phyloP scores from a whole-genome alignment of 2,797 vertebrate species.

The Vultur gryphus region DNA sequence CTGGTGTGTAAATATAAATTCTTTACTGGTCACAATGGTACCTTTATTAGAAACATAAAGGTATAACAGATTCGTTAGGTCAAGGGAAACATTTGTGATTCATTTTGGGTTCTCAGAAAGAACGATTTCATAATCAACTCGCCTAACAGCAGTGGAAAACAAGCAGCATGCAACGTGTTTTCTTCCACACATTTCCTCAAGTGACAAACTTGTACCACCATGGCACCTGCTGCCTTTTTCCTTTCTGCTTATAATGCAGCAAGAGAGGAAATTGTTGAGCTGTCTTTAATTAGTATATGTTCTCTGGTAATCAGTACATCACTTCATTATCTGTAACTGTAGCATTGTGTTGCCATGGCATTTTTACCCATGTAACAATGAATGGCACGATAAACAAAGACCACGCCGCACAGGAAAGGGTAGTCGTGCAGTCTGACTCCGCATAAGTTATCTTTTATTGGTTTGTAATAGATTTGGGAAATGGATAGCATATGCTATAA shows the following conservation, averaged over 20 bases:
- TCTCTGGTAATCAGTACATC: background rate
- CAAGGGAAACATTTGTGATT: background rate
- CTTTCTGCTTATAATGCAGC: background rate
- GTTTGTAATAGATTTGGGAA: background rate
- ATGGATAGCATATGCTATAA: background rate
- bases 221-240: background rate
- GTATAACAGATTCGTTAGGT: accelerated
- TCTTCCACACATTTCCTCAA: background rate
- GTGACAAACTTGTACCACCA: background rate
- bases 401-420: background rate
- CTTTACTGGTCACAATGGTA: background rate
- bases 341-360: background rate
- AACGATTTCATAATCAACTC: background rate
- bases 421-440: background rate
- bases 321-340: background rate
- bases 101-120: background rate
- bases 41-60: background rate
- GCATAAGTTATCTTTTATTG: background rate
- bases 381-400: background rate
- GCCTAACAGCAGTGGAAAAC: background rate
- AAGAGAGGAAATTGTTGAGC: background rate
- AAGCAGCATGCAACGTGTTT: background rate
- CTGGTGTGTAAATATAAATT: background rate
- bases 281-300: background rate
- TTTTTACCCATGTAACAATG: background rate